Evolutionary conservation across 2,888 invertebrate genomes (phyloP), one percentile per base, ranked within the genome.

Genomic region (Lacanobia oleracea): DNA sequence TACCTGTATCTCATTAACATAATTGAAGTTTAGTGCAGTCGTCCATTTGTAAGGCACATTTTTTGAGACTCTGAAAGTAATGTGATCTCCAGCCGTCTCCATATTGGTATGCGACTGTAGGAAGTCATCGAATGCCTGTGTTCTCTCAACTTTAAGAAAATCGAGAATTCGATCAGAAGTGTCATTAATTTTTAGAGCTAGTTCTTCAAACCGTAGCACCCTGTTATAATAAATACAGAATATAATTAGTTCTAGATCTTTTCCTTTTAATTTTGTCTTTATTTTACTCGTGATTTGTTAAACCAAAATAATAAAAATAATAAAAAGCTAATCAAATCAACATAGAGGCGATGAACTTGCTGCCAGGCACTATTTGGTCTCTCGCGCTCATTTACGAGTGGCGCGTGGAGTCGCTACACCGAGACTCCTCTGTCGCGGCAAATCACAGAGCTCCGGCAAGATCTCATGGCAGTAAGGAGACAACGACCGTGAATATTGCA

Each of bases 31-130:
- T 74, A 98, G 95, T 89, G 98, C 97, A 81, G 96, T 97, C 86
- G 97, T 97, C 98, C 98, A 98, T 92, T 98, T 98, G 91, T 98
- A 98, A 77, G 98, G 98, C 77, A 98, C 98, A 70, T 97, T 97
- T 88, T 97, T 97, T 9, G 98, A 93, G 90, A 98, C 97, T 72
- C 98, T 97, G 93, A 97, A 98, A 48, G 98, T 98, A 88, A 98
- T 98, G 81, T 98, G 98, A 51, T 98, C 98, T 21, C 98, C 98
- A 8, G 98, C 98, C 23, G 97, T 97, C 88, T 98, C 97, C 64
- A 97, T 96, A 90, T 97, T 98, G 23, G 98, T 98, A 92, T 98
- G 98, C 3, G 98, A 97, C 85, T 98, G 97, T 65, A 98, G 95
- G 91, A 98, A 98, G 82, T 97, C 96, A 78, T 97, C 96, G 1